Base-by-base conservation (phyloP, 2,113 vertebrate species). In the Proterorhinus semilunaris region DNA sequence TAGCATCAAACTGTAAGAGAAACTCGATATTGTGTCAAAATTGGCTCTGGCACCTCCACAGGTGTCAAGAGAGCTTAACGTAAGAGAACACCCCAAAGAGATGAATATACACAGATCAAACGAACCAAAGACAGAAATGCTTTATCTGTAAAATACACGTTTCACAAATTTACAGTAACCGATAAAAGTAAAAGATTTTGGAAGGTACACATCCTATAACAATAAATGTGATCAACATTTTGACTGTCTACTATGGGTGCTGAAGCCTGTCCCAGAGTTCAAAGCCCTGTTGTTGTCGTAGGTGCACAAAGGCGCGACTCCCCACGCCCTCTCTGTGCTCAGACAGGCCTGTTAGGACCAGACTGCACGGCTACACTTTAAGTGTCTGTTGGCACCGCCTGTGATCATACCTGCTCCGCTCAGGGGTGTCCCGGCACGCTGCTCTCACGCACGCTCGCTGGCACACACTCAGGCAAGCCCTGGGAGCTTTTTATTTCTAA, bases 261-360 rank as follows among this genome's bases (percentile, higher is more conserved):
- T 36, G 27, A 36, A 36, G 27, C 2, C 27, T 0, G 27, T 36
- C 27, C 2, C 27, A 36, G 27, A 36, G 27, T 36, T 36, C 27
- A 36, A 36, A 36, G 27, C 3, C 27, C 17, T 48, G n/a, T 47
- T 42, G 11, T 42, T 58, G 9, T 11, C 9, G 17, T 43, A 62
- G 50, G 54, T 68, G 62, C 55, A 43, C 64, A n/a, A 42, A 43
- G 46, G 53, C 13, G 50, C 15, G 15, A 43, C 59, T 57, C 66
- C 55, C 71, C 36, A 69, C 62, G 46, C 70, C 50, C 42, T 43
- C 52, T 76, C 71, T 74, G 44, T 72, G 71, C 82, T 78, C 68
- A 86, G 88, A 90, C 85, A 75, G 86, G 82, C 83, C 21, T 90
- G 90, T 91, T 89, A 75, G 74, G 61, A 72, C 88, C 72, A 90